Conservation (phyloP, 2,113 vertebrate species). For the Dicrurus megarhynchus region DNA sequence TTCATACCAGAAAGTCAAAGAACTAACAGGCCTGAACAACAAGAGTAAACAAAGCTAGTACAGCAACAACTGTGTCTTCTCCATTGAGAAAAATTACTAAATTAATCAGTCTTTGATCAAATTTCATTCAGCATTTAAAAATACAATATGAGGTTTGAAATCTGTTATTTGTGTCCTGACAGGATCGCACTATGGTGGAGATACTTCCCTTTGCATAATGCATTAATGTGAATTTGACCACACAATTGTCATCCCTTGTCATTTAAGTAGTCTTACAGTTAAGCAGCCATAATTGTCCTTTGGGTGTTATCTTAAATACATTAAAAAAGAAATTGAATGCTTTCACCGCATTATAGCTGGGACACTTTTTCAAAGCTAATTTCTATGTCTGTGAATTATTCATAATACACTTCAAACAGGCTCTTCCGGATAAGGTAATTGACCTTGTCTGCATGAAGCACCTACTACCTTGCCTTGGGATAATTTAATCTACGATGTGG, state of each 20-base stretch:
- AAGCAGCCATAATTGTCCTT: slow-evolving; percentile 56
- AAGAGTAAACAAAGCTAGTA: not conserved
- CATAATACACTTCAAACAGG: slow-evolving; percentile 70
- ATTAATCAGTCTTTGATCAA: not conserved
- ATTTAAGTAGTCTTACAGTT: slow-evolving; percentile 45
- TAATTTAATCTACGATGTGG: slow-evolving; percentile 73
- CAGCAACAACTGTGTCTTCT: not conserved
- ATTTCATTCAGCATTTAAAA: not conserved
- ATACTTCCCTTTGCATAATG: not conserved
- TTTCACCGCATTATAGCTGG: slow-evolving; percentile 65
- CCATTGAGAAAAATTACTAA: not conserved
- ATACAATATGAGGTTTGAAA: not conserved
- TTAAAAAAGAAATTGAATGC: slow-evolving; percentile 68
- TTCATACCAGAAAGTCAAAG: not conserved
- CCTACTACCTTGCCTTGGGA: slow-evolving; percentile 57
- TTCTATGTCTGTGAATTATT: slow-evolving; percentile 72
- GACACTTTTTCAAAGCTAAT: slow-evolving; percentile 66
- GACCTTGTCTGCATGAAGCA: slow-evolving; percentile 71
- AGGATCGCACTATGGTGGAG: not conserved
- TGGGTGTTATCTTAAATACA: slow-evolving; percentile 68
- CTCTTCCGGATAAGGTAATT: slow-evolving; percentile 70
- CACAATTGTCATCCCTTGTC: slow-evolving; percentile 51
- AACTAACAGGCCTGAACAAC: not conserved
- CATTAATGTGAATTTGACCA: slow-evolving; percentile 39
- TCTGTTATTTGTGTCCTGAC: not conserved